These are phyloP conservation scores for Caranx melampygus DNA, from an alignment of 2,113 vertebrate genomes.

Conservation along the genomic window DNA sequence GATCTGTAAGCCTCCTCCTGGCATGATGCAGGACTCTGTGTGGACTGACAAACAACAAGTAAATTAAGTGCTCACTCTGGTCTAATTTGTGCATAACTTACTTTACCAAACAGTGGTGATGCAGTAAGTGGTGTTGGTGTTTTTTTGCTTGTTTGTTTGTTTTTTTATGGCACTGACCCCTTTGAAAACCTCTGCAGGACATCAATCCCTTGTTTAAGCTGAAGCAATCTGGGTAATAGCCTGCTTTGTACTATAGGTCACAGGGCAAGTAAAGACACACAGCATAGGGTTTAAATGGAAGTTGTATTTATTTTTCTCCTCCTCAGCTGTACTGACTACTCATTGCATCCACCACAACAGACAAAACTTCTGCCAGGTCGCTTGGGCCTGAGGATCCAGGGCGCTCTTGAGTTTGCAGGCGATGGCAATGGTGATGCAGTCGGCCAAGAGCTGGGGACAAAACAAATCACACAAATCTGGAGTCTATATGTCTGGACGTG, in stretches of 20 bases:
- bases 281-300: background rate
- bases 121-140: too few species aligned
- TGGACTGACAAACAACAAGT: too few species aligned
- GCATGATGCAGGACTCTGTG: too few species aligned
- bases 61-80: too few species aligned
- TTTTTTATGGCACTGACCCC: too few species aligned
- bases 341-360: constrained; percentile 47
- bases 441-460: constrained; percentile 43
- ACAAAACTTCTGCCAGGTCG: constrained; percentile 52
- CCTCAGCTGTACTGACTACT: constrained; percentile 41
- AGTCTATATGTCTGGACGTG: background rate
- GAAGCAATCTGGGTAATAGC: background rate
- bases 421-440: constrained; percentile 50
- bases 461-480: background rate
- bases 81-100: too few species aligned
- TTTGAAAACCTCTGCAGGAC: too few species aligned
- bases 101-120: too few species aligned
- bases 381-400: constrained; percentile 36
- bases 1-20: too few species aligned
- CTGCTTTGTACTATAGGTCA: background rate
- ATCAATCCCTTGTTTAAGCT: too few species aligned
- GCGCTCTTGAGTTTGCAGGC: constrained; percentile 48
- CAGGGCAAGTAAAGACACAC: background rate
- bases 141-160: too few species aligned
- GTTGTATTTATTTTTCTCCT: background rate